Evolutionary conservation across 2,113 vertebrate genomes (phyloP).

Genomic region (Scophthalmus maximus): DNA sequence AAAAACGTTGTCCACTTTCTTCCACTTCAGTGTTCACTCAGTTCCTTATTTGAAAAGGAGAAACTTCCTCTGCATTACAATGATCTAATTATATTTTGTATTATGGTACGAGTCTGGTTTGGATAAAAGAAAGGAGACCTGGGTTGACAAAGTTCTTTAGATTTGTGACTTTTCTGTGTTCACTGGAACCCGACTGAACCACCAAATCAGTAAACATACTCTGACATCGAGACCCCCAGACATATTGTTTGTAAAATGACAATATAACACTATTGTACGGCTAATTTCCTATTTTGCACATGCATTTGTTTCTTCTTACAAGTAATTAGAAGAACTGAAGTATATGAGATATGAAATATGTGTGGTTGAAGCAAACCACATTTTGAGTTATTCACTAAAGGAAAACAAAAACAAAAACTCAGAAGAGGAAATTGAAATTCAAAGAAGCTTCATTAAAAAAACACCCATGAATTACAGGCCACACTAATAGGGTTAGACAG

Average conservation of each 20-base stretch:
- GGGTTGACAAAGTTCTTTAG: not conserved
- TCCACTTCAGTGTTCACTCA: not conserved
- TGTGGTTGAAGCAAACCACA: constrained; percentile 12
- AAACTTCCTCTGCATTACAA: constrained; percentile 56
- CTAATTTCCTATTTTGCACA: constrained; percentile 50
- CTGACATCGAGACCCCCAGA: constrained; percentile 11
- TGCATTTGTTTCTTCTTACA: constrained; percentile 64
- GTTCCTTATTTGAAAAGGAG: constrained; percentile 45
- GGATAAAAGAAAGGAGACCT: constrained; percentile 23
- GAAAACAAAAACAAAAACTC: constrained; percentile 15
- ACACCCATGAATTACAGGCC: constrained; percentile 58
- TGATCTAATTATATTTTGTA: constrained; percentile 50
- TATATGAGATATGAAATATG: constrained; percentile 35
- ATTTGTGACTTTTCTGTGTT: not conserved
- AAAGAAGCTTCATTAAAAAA: constrained; percentile 29
- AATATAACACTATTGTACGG: constrained; percentile 52
- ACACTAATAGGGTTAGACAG: constrained; percentile 28
- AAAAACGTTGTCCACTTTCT: not conserved
- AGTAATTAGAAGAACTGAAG: constrained; percentile 35
- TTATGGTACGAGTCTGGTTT: constrained; percentile 19
- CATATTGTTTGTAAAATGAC: constrained; percentile 40
- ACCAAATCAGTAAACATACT: not conserved
- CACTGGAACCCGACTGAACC: no score
- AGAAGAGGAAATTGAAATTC: constrained; percentile 16
- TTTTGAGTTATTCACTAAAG: constrained; percentile 56